Base-by-base conservation (phyloP, 1,140 invertebrate species). In the Ceratosolen fusciceps region DNA sequence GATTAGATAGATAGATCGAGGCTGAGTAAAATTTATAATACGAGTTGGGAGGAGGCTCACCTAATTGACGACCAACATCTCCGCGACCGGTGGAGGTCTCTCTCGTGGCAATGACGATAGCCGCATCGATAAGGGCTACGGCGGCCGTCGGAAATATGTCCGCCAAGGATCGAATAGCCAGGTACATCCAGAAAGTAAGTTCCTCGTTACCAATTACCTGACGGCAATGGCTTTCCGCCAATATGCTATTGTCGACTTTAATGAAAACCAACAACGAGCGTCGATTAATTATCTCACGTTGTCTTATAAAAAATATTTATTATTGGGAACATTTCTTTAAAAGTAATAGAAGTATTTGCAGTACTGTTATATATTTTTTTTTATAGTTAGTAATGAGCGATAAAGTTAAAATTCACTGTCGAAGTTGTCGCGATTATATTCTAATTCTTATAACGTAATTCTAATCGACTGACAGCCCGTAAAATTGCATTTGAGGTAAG, bases 41-140 rank as follows among this genome's bases (percentile, higher is more conserved):
- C n/a, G n/a, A n/a, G n/a, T n/a, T n/a, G n/a, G 10, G 29, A 65
- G 3, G 29, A 19, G 14, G 5, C 54, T 60, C 52, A 79, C 77
- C 94, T 65, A 96, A 90, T 86, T 96, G 95, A n/a, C 94, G 92
- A 12, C 95, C 95, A 21, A 96, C 94, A 84, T 96, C 95, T 0
- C 95, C 95, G 12, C 95, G 92, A 10, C 95, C 94, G 34, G 94
- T 92, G 0, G 94, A 95, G 1, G 95, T 95, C 85, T 96, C 95
- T 24, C 94, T 91, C 0, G 95, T 95, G 2, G 95, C 95, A 62
- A 95, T 95, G 2, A 96, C 93, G n/a, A 95, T 92, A 0, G 94
- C 94, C 0, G 94, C 93, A 65, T 95, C 94, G 1, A 96, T 85
- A 2, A 96, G 84, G 0, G 94, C 93, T 0, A 96, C 87, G 0